A percentile compares a stretch with the other conserved stretches of the same genome.
These are phyloP conservation scores for Canis aureus DNA, from an alignment of 2,113 vertebrate genomes.

Conservation along the genomic window DNA sequence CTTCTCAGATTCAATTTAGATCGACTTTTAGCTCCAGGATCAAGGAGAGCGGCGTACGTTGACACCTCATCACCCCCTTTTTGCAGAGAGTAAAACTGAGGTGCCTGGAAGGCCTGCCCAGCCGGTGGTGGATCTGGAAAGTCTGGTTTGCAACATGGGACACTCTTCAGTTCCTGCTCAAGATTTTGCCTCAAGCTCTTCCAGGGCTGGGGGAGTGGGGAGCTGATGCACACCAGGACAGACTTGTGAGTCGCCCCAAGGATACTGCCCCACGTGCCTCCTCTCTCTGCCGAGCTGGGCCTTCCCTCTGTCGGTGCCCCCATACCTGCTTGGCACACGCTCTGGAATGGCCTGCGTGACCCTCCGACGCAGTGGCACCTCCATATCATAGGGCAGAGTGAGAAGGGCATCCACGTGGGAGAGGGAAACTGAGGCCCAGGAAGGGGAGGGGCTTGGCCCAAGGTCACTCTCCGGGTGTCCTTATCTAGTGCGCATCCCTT, in stretches of 20 bases:
- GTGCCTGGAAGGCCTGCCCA: background rate
- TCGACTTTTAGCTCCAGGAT: background rate
- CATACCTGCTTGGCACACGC: background rate
- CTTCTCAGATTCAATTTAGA: slow-evolving; percentile 27
- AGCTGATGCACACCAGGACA: background rate
- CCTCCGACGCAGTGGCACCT: background rate
- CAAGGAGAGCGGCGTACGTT: background rate
- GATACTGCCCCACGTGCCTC: fast-evolving
- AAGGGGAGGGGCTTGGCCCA: background rate
- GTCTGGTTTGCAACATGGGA: background rate
- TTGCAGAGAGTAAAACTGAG: slow-evolving; percentile 23
- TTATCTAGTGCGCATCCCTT: background rate
- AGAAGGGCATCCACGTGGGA: background rate
- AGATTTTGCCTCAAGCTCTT: background rate
- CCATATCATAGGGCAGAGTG: background rate
- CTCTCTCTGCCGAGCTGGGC: background rate
- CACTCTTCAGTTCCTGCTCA: background rate
- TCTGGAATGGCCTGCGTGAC: background rate
- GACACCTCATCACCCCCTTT: background rate
- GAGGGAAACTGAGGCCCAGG: slow-evolving; percentile 25
- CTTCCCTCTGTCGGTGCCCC: background rate
- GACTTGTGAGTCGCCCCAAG: background rate
- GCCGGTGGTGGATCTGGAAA: background rate
- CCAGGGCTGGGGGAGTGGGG: background rate
- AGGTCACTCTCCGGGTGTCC: background rate